phyloP scores from a whole-genome alignment of 2,888 invertebrate genomes.

The Amphipoea lucens region DNA sequence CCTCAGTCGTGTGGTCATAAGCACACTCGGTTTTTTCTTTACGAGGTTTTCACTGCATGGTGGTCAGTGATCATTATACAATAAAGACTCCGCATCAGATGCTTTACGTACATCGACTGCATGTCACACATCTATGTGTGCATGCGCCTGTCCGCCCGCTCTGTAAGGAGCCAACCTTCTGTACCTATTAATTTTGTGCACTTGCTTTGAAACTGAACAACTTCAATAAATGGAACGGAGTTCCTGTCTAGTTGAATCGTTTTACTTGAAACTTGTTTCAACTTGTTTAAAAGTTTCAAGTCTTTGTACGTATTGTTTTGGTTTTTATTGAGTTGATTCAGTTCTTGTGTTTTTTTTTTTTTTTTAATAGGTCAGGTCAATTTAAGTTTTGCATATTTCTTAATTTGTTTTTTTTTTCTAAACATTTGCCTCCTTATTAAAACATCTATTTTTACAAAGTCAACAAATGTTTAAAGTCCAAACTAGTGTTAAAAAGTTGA shows the following conservation, averaged over 20 bases:
- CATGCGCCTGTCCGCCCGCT: neutral
- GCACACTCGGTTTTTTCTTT: neutral
- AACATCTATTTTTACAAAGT: too few species aligned
- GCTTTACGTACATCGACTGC: neutral
- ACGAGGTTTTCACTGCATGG: neutral
- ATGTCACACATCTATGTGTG: neutral
- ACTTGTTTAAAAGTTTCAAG: slow-evolving; percentile 56
- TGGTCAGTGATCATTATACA: neutral
- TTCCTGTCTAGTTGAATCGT: slow-evolving; percentile 54
- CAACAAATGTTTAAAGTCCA: too few species aligned
- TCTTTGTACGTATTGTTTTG: slow-evolving; percentile 30
- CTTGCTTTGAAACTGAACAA: slow-evolving; percentile 45
- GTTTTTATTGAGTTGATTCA: slow-evolving; percentile 27
- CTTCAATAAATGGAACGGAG: slow-evolving; percentile 46
- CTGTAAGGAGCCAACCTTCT: slow-evolving; percentile 2
- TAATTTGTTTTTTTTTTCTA: neutral
- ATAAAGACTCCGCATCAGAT: neutral
- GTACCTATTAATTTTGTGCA: neutral
- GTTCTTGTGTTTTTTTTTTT: slow-evolving; percentile 12
- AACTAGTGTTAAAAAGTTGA: too few species aligned
- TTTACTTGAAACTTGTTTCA: slow-evolving; percentile 53
- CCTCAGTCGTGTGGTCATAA: too few species aligned
- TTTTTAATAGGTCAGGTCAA: neutral
- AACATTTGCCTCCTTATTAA: neutral
- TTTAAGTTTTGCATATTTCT: neutral